A percentile compares a stretch with the other conserved stretches of the same genome.
These are phyloP conservation scores for Passerculus sandwichensis DNA, from an alignment of 2,797 vertebrate genomes.

Conservation along the genomic window DNA sequence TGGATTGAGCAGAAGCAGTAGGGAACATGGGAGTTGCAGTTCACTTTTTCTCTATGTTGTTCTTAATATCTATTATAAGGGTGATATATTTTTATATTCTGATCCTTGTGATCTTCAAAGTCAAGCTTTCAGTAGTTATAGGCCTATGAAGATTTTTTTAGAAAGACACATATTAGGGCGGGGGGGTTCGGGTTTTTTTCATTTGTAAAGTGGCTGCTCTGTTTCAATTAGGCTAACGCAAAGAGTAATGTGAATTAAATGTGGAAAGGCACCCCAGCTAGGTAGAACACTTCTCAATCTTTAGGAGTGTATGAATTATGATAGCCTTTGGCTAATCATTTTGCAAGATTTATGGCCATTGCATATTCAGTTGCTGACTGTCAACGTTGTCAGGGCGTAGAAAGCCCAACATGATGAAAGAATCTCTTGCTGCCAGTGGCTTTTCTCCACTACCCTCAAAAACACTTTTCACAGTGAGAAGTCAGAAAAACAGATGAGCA, in stretches of 20 bases:
- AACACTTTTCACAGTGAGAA: not conserved
- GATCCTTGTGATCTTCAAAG: not conserved
- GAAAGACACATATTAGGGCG: not conserved
- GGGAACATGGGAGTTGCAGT: not conserved
- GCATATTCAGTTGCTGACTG: not conserved
- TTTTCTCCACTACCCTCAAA: not conserved
- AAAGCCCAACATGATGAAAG: not conserved
- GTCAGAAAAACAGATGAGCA: not conserved
- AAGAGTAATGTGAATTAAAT: not conserved
- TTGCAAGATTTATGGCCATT: not conserved
- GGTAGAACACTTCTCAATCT: not conserved
- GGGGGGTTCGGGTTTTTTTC: not conserved
- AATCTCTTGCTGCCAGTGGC: not conserved
- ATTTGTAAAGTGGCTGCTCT: not conserved
- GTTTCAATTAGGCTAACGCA: not conserved
- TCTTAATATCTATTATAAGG: not conserved
- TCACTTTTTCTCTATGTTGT: not conserved
- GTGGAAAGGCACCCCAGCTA: not conserved
- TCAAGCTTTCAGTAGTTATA: not conserved
- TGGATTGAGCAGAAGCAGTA: not conserved
- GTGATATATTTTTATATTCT: not conserved
- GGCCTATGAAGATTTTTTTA: not conserved
- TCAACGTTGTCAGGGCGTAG: not conserved
- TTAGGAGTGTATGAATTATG: not conserved
- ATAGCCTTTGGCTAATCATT: conserved; percentile 6